These are phyloP conservation scores for Epinephelus cyanopodus DNA, from an alignment of 2,113 vertebrate species.

Conservation along the genomic window DNA sequence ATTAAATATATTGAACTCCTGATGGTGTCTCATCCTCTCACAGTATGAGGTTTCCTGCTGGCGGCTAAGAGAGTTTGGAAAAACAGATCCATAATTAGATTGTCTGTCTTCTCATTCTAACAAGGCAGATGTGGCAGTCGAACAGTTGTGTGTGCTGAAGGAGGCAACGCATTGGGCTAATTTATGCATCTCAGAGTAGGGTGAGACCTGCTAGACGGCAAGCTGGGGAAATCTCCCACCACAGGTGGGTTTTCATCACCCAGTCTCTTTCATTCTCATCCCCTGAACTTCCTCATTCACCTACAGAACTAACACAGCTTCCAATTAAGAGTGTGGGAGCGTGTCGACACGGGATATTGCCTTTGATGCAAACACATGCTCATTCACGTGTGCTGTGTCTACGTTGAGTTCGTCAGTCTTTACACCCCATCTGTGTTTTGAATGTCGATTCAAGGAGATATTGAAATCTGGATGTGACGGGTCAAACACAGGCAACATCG, in stretches of 20 bases:
- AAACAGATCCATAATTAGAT: constrained; percentile 55
- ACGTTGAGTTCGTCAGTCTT: not conserved
- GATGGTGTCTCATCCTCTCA: constrained; percentile 31
- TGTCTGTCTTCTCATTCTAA: constrained; percentile 61
- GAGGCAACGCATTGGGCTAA: constrained; percentile 47
- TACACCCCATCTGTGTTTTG: constrained; percentile 21
- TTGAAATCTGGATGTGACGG: constrained; percentile 25
- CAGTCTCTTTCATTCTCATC: constrained; percentile 81
- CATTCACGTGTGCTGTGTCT: constrained; percentile 18
- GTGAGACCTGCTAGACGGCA: constrained; percentile 40
- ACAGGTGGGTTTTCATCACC: constrained; percentile 75
- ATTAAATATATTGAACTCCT: constrained; percentile 53
- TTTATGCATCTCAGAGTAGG: constrained; percentile 60
- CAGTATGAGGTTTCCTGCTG: constrained; percentile 41
- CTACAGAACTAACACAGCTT: constrained; percentile 52
- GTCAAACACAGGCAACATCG: constrained; percentile 33
- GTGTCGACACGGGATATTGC: constrained; percentile 20
- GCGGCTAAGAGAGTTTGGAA: constrained; percentile 19
- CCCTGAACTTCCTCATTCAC: constrained; percentile 55
- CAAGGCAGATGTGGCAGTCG: constrained; percentile 51
- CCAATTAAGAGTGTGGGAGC: constrained; percentile 72
- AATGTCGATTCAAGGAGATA: constrained; percentile 48
- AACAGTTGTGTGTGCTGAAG: constrained; percentile 34
- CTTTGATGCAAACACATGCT: constrained; percentile 70
- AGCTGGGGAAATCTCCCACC: constrained; percentile 61